These are phyloP conservation scores for Zele albiditarsus DNA, from an alignment of 2,888 invertebrate genomes.

Conservation along the genomic window DNA sequence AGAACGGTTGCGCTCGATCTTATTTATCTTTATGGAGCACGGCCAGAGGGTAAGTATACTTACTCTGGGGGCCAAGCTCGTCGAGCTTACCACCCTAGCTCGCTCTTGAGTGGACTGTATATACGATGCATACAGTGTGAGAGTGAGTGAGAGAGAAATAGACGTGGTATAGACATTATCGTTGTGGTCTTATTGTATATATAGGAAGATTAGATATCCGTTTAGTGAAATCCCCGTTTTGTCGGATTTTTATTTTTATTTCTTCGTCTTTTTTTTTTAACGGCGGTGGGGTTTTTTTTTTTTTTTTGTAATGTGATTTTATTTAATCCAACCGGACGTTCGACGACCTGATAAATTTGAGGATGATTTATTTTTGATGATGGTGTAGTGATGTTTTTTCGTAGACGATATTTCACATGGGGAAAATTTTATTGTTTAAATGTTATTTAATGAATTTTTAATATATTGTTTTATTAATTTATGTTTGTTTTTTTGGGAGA, in stretches of 20 bases:
- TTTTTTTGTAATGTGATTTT: constrained; percentile 25
- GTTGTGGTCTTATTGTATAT: constrained; percentile 65
- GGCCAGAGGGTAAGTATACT: constrained; percentile 73
- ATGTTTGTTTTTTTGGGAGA: no score
- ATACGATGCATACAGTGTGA: background rate
- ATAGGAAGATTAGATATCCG: constrained; percentile 64
- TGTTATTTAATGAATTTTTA: no score
- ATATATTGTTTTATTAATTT: no score
- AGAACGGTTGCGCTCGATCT: constrained; percentile 57
- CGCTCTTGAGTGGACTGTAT: constrained; percentile 28
- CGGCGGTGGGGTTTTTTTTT: constrained; percentile 15
- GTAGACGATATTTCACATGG: background rate
- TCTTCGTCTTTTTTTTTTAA: constrained; percentile 19
- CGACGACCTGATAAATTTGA: background rate
- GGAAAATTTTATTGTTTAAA: background rate
- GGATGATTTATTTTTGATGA: constrained; percentile 18
- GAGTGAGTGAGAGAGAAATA: background rate
- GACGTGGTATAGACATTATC: constrained; percentile 28
- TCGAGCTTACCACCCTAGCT: constrained; percentile 32
- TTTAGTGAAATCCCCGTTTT: constrained; percentile 59
- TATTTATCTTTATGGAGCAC: constrained; percentile 73
- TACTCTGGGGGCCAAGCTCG: constrained; percentile 57
- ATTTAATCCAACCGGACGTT: constrained; percentile 21
- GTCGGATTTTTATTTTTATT: constrained; percentile 33
- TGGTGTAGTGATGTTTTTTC: constrained; percentile 31